Percentiles rank a stretch among this genome's conserved stretches.
Evolutionary conservation across 2,113 vertebrate species (phyloP).

Genomic region (Sceloporus tristichus): DNA sequence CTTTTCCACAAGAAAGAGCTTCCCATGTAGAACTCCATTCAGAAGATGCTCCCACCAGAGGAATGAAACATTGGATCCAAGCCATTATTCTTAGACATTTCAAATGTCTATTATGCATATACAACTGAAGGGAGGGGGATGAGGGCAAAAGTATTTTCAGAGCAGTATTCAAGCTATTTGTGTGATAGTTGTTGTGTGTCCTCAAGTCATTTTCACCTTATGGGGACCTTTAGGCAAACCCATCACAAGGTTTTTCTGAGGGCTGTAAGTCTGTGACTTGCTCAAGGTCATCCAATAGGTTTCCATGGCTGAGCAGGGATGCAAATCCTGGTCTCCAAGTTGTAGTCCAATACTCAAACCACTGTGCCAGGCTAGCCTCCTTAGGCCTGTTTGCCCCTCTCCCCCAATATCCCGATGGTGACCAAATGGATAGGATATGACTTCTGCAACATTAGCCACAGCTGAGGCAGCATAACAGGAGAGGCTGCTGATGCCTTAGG

Average conservation of each 20-base stretch:
- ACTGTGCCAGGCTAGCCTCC: no score
- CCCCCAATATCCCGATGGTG: no score
- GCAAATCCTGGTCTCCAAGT: no score
- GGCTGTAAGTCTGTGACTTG: no score
- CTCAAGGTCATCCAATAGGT: no score
- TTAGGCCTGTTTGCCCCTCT: no score
- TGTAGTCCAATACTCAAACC: no score
- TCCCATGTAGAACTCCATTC: not conserved
- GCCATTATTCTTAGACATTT: not conserved
- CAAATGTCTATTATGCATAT: not conserved
- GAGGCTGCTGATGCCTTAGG: not conserved
- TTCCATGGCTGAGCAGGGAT: no score
- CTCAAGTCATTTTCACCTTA: no score
- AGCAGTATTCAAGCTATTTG: not conserved
- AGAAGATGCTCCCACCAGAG: not conserved
- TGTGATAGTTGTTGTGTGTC: not conserved
- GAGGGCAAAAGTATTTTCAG: not conserved
- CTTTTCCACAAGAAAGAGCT: no score
- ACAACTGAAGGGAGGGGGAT: not conserved
- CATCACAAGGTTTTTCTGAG: no score
- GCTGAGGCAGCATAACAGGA: not conserved
- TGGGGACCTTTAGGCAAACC: no score
- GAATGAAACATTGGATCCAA: not conserved
- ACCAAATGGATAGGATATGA: not conserved
- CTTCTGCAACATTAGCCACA: not conserved